A percentile compares a stretch with the other conserved stretches of the same genome.
These are phyloP conservation scores for Pantherophis vulpinus DNA, from an alignment of 2,797 vertebrate genomes.

Conservation along the genomic window DNA sequence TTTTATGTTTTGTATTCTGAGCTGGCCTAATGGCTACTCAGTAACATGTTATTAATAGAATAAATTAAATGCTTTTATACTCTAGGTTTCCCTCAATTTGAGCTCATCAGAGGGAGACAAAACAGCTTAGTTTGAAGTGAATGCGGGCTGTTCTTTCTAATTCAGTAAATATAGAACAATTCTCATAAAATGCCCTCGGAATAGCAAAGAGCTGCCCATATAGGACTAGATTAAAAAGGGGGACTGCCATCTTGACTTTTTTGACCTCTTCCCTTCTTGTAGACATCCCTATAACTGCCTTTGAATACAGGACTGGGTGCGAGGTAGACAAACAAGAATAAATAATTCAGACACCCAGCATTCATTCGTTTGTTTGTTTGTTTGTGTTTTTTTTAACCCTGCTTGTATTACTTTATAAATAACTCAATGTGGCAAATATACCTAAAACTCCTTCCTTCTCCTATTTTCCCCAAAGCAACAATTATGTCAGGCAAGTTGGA, in stretches of 20 bases:
- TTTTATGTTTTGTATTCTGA: neutral
- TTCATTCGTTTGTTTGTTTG: neutral
- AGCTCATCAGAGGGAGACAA: neutral
- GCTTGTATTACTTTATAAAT: neutral
- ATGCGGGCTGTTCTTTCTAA: neutral
- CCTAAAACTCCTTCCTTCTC: neutral
- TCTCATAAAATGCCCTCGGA: too few species aligned
- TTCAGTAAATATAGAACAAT: neutral
- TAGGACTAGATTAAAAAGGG: neutral
- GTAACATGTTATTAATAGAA: neutral
- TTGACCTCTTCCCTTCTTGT: neutral
- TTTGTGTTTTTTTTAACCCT: neutral
- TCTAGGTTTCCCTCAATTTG: neutral
- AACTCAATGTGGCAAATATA: neutral
- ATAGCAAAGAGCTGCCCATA: neutral
- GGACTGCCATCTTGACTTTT: neutral
- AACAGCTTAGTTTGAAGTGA: neutral
- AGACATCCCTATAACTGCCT: neutral
- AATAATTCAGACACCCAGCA: neutral
- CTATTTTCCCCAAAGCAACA: neutral
- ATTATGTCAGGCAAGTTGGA: neutral
- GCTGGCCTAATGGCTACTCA: neutral
- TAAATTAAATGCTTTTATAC: neutral
- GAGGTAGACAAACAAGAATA: neutral
- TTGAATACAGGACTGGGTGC: neutral